Conservation (phyloP, 2,797 vertebrate genomes). For the Alcedo atthis region DNA sequence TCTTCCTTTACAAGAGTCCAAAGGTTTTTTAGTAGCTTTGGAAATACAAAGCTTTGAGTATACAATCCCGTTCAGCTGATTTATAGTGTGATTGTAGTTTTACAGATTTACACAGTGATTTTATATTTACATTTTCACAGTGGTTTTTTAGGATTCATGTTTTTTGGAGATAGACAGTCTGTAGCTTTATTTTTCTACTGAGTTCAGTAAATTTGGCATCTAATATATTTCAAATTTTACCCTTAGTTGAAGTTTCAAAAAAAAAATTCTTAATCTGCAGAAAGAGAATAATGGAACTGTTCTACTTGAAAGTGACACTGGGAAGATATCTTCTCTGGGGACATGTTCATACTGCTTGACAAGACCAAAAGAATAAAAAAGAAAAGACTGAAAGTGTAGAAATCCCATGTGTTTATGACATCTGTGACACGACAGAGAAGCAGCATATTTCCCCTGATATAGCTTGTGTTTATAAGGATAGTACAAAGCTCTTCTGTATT, state of each 20-base stretch:
- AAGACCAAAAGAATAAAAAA: slow-evolving; percentile 10
- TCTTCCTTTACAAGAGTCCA: not conserved
- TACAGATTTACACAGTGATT: not conserved
- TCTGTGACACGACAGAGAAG: not conserved
- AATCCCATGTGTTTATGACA: not conserved
- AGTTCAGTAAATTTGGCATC: not conserved
- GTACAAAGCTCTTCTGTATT: not conserved
- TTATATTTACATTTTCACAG: not conserved
- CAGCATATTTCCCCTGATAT: not conserved
- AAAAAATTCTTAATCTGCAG: not conserved
- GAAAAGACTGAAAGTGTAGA: not conserved
- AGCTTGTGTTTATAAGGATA: not conserved
- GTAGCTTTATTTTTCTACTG: not conserved
- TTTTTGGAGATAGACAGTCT: not conserved
- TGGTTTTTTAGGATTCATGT: not conserved
- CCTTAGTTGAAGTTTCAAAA: not conserved
- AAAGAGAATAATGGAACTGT: not conserved
- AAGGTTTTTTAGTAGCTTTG: not conserved
- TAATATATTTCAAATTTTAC: not conserved
- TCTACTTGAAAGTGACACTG: not conserved
- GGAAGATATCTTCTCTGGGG: slow-evolving; percentile 19
- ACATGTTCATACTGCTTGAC: not conserved
- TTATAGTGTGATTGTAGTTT: too few species aligned
- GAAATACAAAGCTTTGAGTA: not conserved
- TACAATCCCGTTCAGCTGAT: not conserved